Conservation (phyloP, 1,140 invertebrate genomes). For the Argopecten irradians region DNA sequence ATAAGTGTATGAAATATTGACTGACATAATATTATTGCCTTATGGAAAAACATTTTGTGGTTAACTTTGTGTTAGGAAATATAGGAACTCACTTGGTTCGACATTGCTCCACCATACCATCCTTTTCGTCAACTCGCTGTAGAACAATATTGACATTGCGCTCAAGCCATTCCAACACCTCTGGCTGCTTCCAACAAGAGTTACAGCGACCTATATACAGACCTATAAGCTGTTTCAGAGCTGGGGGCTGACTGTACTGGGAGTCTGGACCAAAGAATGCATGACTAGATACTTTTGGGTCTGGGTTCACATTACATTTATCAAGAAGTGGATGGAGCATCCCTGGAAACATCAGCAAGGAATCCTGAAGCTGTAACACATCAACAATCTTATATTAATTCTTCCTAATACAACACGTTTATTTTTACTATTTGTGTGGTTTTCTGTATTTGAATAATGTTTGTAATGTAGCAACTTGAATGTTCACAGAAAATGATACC, state of each 20-base stretch:
- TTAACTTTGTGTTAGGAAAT: not conserved
- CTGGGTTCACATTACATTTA: constrained; percentile 86
- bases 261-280: constrained; percentile 73
- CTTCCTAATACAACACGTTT: not conserved
- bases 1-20: too few relatives aligned
- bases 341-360: constrained; percentile 90
- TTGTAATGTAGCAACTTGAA: too few relatives aligned
- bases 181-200: constrained; percentile 88
- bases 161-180: constrained; percentile 88
- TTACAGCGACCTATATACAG: constrained; percentile 86
- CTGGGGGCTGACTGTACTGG: constrained; percentile 80
- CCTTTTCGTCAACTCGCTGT: constrained; percentile 81
- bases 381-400: not conserved
- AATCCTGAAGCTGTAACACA: constrained; percentile 82
- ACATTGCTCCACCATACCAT: constrained; percentile 82
- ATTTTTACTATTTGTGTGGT: too few relatives aligned
- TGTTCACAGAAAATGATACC: too few relatives aligned
- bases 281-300: constrained; percentile 81
- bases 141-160: constrained; percentile 83
- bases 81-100: constrained; percentile 52
- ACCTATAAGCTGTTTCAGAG: constrained; percentile 84
- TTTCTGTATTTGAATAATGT: too few relatives aligned
- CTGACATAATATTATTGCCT: too few relatives aligned
- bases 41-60: too few relatives aligned
- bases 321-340: constrained; percentile 86